Percentiles rank a stretch among this genome's conserved stretches.
These are phyloP conservation scores for Meda fulgida DNA, from an alignment of 2,797 vertebrate genomes.

Conservation along the genomic window DNA sequence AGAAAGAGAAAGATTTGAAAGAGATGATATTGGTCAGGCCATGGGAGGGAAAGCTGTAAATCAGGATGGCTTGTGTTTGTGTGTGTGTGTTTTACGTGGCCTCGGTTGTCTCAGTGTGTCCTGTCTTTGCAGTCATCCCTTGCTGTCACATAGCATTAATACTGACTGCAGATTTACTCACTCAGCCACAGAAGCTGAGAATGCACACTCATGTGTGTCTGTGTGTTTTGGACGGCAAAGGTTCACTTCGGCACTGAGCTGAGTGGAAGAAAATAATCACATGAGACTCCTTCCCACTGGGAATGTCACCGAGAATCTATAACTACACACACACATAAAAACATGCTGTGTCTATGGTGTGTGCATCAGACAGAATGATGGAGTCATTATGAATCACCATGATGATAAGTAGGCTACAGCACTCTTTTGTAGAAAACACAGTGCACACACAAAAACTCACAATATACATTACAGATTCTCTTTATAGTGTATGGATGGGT, in stretches of 20 bases:
- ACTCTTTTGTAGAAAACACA: conserved; percentile 19
- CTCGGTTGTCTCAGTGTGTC: conserved; percentile 47
- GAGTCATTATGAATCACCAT: conserved; percentile 47
- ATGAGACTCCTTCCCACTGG: conserved; percentile 77
- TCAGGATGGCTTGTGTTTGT: conserved; percentile 38
- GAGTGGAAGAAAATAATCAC: conserved; percentile 54
- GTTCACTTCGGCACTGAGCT: conserved; percentile 49
- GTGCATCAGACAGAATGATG: conserved; percentile 21
- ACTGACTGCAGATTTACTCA: conserved; percentile 51
- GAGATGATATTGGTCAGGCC: conserved; percentile 52
- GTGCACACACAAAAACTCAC: conserved; percentile 59
- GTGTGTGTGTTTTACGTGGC: conserved; percentile 37
- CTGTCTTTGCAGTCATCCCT: conserved; percentile 49
- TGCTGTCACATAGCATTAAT: conserved; percentile 55
- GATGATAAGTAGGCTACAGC: conserved; percentile 6
- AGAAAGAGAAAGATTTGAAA: conserved; percentile 37
- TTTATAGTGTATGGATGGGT: conserved; percentile 13
- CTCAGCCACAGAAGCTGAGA: conserved; percentile 47
- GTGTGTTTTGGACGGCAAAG: conserved; percentile 27
- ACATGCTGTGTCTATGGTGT: conserved; percentile 9
- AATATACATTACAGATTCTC: conserved; percentile 54
- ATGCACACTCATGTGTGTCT: conserved; percentile 33
- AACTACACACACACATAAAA: conserved; percentile 53
- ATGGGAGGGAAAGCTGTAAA: conserved; percentile 48
- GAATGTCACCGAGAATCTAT: conserved; percentile 75